Base-by-base conservation (phyloP, 2,113 vertebrate species). In the Haliaeetus leucogaster region DNA sequence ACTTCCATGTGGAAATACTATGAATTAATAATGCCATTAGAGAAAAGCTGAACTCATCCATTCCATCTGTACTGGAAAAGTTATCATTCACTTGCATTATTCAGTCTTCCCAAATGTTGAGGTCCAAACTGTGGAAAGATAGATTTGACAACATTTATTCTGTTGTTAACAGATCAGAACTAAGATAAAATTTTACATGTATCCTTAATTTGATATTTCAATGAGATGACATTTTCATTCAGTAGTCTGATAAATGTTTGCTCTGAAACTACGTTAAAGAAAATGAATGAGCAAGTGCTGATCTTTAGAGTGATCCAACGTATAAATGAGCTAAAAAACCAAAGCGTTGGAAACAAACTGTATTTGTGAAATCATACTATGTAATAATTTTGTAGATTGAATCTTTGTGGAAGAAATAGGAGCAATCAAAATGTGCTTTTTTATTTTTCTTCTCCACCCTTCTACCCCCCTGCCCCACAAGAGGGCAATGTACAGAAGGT, bases 381-480 rank as follows among this genome's bases (percentile, higher is more conserved):
- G 12, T 74, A 53, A 42, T 78, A 38, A 38, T 84, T 82, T 63
- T 72, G 11, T 85, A 38, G 30, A 34, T 16, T 32, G 25, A 53
- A 42, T 67, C 19, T 68, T 79, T 85, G 7, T 72, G 43, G 43
- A 73, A 90, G 52, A 79, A 94, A 45, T 3, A 52, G 50, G 63
- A 71, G 16, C 20, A 63, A 20, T n/a, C 30, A 58, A 62, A 77
- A 36, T 61, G 6, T n/a, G 7, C 3, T 25, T 43, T 48, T 43
- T 27, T 20, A 32, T 1, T 53, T 53, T 53, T 7, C 5, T 52
- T 84, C 27, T 66, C 52, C 14, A 8, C 29, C 4, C 2, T 7
- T 2, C 14, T 48, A 5, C 3, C 6, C 8, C 4, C 3, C 10
- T 15, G 11, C 3, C 62, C 22, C 55, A 16, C 15, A 34, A 58